phyloP scores from a whole-genome alignment of 2,797 vertebrate genomes.

The Sarcoramphus papa region DNA sequence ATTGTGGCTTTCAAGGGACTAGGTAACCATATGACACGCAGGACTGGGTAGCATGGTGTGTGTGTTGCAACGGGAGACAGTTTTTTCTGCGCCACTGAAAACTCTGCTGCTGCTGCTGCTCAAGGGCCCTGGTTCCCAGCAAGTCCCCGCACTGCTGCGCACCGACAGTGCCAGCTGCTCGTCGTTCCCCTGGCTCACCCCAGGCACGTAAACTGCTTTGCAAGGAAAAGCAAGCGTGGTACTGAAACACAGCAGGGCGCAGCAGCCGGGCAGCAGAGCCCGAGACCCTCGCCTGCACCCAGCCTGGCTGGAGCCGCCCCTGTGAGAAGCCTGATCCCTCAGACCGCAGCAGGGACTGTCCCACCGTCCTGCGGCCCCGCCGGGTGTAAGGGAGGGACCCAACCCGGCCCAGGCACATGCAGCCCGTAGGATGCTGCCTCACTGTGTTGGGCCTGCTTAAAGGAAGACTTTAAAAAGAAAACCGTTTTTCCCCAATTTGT shows the following conservation, averaged over 20 bases:
- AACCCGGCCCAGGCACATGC: accelerated
- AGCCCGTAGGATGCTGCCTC: not conserved
- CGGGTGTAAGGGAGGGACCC: not conserved
- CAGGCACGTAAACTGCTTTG: not conserved
- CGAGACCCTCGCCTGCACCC: not conserved
- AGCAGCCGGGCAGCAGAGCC: not conserved
- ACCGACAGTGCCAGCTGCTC: not conserved
- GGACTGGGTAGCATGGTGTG: accelerated
- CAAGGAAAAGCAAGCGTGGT: not conserved
- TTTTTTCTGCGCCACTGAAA: not conserved
- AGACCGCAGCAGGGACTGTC: not conserved
- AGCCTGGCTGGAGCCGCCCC: not conserved
- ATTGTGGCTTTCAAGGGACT: not conserved
- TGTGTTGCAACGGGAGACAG: accelerated
- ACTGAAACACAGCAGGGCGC: no score
- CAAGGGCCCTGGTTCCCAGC: accelerated
- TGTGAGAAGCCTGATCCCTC: not conserved
- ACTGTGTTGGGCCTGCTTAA: not conserved
- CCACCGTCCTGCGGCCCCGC: accelerated
- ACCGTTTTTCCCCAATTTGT: accelerated
- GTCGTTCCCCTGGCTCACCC: not conserved
- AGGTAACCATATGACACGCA: accelerated
- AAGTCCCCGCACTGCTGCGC: not conserved
- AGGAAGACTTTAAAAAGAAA: not conserved
- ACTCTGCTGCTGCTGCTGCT: not conserved